These are phyloP conservation scores for Nesometra sesokonis DNA, from an alignment of 35 echinoderm and acorn worm species.

Conservation along the genomic window DNA sequence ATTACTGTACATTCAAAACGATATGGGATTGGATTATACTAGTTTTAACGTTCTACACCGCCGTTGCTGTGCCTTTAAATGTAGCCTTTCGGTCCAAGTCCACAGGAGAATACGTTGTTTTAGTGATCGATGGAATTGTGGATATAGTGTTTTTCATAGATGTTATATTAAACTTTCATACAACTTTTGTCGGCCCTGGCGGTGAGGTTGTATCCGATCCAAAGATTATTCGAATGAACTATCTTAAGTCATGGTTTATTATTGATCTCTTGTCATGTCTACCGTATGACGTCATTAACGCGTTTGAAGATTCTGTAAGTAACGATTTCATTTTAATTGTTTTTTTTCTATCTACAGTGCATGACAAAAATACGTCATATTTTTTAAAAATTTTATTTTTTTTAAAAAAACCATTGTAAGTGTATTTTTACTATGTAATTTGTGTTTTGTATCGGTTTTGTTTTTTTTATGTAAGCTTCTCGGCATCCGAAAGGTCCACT, in stretches of 20 bases:
- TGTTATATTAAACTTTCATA: conserved; percentile 98
- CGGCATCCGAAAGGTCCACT: no score
- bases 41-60: conserved; percentile 82
- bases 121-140: conserved; percentile 76
- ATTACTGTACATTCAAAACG: conserved; percentile 93
- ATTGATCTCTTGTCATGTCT: conserved; percentile 97
- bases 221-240: conserved; percentile 95
- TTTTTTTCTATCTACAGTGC: no score
- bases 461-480: no score
- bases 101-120: conserved; percentile 61
- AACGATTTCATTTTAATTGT: neutral
- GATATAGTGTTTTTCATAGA: conserved; percentile 97
- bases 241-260: conserved; percentile 89
- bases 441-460: no score
- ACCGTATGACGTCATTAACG: conserved; percentile 99
- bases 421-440: no score
- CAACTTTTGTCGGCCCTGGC: conserved; percentile 89
- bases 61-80: conserved; percentile 96
- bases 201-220: conserved; percentile 96
- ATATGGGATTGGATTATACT: conserved; percentile 97
- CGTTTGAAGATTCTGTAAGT: conserved; percentile 86
- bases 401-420: no score
- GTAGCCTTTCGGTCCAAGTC: conserved; percentile 60
- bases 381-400: no score
- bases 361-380: no score